A percentile compares a stretch with the other conserved stretches of the same genome.
Conservation (phyloP, 1,140 invertebrate genomes). For the Ostrea denselamellosa region DNA sequence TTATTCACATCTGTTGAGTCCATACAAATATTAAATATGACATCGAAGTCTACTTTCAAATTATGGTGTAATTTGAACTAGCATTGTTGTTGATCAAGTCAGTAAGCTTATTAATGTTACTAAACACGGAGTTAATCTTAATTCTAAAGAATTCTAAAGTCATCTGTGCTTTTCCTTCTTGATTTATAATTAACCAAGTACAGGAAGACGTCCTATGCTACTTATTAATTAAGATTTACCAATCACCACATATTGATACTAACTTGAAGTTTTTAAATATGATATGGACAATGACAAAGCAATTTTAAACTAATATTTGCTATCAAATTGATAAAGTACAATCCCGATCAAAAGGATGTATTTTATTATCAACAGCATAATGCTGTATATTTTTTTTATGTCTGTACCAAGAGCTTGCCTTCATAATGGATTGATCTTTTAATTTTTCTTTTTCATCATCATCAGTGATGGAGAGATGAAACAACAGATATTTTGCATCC, state of each 20-base stretch:
- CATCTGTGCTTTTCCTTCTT: no score
- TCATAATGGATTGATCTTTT: not conserved
- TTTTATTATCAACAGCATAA: not conserved
- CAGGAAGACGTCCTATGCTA: no score
- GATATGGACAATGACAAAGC: no score
- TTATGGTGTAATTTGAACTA: not conserved
- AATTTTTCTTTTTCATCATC: not conserved
- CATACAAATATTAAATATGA: not conserved
- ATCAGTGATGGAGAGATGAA: slow-evolving; percentile 3
- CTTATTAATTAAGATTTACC: no score
- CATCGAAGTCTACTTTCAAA: not conserved
- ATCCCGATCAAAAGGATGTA: not conserved
- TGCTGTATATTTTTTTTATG: not conserved
- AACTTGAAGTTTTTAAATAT: no score
- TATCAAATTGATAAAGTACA: no score
- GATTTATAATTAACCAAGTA: no score
- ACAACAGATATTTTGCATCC: not conserved
- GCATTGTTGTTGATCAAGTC: not conserved
- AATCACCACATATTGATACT: no score
- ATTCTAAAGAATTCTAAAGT: not conserved
- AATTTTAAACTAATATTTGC: no score
- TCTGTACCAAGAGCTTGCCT: not conserved
- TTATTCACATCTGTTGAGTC: not conserved
- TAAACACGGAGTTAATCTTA: not conserved
- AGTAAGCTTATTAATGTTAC: not conserved